Percentiles rank a stretch among this genome's conserved stretches.
Evolutionary conservation across 1,140 invertebrate species (phyloP).

Genomic region (Diachasmimorpha longicaudata): DNA sequence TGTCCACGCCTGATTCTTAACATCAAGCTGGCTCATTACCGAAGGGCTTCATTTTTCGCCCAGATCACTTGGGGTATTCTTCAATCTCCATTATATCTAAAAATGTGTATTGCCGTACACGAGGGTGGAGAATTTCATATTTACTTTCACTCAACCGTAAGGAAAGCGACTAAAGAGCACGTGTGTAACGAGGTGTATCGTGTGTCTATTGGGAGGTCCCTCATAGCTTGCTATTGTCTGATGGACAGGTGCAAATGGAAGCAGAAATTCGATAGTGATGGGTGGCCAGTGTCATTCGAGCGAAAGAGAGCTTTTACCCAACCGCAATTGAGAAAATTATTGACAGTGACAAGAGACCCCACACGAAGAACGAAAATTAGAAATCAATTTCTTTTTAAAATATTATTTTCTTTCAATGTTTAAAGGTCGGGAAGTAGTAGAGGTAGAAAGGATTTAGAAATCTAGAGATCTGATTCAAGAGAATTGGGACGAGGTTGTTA

Average conservation of each 20-base stretch:
- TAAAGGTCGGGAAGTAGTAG: no score
- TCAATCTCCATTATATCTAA: not conserved
- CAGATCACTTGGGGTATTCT: not conserved
- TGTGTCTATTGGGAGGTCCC: not conserved
- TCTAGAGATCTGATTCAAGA: no score
- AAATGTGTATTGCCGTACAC: not conserved
- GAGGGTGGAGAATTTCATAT: slow-evolving; percentile 14
- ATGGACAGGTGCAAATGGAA: slow-evolving; percentile 23
- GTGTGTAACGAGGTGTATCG: slow-evolving; percentile 6
- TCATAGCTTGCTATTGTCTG: not conserved
- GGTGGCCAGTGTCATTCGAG: not conserved
- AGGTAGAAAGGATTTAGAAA: no score
- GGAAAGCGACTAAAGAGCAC: not conserved
- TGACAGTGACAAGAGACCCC: not conserved
- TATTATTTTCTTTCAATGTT: no score
- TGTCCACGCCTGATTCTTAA: slow-evolving; percentile 2
- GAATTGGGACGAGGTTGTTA: no score
- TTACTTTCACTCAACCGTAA: slow-evolving; percentile 15
- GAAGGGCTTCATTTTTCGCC: slow-evolving; percentile 15
- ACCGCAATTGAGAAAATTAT: not conserved
- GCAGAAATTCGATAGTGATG: slow-evolving; percentile 12
- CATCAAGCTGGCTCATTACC: slow-evolving; percentile 18
- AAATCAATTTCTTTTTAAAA: no score
- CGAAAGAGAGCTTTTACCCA: not conserved
- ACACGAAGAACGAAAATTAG: no score